Evolutionary conservation across 2,113 vertebrate species (phyloP).

Genomic region (Solea solea): DNA sequence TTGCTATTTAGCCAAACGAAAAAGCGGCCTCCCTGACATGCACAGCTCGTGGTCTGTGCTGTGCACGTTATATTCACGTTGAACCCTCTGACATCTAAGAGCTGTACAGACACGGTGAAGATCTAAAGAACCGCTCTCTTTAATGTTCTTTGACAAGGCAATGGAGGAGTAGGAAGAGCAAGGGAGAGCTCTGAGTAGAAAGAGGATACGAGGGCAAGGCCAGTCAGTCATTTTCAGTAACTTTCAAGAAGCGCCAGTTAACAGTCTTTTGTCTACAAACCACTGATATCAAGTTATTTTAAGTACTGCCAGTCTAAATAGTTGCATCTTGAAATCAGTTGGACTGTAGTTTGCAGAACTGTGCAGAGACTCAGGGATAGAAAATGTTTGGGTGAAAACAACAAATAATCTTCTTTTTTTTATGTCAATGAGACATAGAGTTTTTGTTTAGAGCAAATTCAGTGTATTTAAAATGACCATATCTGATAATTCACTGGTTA

Average conservation of each 20-base stretch:
- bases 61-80: not conserved
- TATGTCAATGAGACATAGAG: no score
- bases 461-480: not conserved
- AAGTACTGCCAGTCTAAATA: not conserved
- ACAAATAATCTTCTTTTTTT: no score
- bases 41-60: not conserved
- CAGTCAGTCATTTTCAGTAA: not conserved
- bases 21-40: not conserved
- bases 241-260: not conserved
- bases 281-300: not conserved
- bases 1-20: not conserved
- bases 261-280: not conserved
- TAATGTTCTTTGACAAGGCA: conserved; percentile 32
- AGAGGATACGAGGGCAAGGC: conserved; percentile 2
- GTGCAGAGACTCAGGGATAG: not conserved
- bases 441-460: no score
- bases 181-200: conserved; percentile 18
- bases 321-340: not conserved
- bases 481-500: conserved; percentile 3
- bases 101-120: conserved; percentile 29
- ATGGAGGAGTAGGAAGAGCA: not conserved
- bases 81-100: conserved; percentile 24
- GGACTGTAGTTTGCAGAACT: not conserved
- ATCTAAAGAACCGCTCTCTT: conserved; percentile 34
- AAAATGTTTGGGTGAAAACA: not conserved